These are phyloP conservation scores for Eidolon helvum DNA, from an alignment of 2,113 vertebrate species.

Conservation along the genomic window DNA sequence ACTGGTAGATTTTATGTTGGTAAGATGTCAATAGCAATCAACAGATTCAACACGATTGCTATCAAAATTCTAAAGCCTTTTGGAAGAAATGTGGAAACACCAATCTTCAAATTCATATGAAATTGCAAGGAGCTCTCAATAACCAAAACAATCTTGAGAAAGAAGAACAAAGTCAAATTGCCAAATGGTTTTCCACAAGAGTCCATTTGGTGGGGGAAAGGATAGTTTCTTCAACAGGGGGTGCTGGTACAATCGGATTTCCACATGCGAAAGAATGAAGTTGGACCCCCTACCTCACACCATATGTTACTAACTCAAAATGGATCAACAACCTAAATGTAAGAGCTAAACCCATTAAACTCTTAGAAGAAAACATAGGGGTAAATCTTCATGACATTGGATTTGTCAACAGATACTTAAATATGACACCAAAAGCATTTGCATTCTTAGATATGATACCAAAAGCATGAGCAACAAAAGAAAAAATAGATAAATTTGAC, in stretches of 20 bases:
- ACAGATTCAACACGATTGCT: background rate
- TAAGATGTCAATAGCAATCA: slow-evolving; percentile 1
- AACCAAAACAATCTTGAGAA: slow-evolving; percentile 1
- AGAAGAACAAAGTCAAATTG: background rate
- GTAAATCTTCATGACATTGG: background rate
- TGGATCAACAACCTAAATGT: background rate
- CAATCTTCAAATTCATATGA: background rate
- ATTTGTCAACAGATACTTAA: background rate
- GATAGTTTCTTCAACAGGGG: background rate
- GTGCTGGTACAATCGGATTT: background rate
- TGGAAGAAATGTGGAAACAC: background rate
- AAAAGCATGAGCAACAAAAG: background rate
- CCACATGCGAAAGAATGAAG: background rate
- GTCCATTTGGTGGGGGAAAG: background rate
- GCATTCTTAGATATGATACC: background rate
- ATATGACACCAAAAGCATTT: background rate
- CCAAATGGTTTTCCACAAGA: background rate
- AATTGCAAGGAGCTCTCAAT: background rate
- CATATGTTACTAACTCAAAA: slow-evolving; percentile 1
- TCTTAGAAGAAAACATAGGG: background rate
- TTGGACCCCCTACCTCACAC: background rate
- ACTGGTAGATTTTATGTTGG: background rate
- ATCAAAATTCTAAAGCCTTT: background rate
- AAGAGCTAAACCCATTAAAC: background rate
- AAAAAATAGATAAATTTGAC: background rate